Conservation (phyloP, 2,888 invertebrate species). For the Dynastes tityus region DNA sequence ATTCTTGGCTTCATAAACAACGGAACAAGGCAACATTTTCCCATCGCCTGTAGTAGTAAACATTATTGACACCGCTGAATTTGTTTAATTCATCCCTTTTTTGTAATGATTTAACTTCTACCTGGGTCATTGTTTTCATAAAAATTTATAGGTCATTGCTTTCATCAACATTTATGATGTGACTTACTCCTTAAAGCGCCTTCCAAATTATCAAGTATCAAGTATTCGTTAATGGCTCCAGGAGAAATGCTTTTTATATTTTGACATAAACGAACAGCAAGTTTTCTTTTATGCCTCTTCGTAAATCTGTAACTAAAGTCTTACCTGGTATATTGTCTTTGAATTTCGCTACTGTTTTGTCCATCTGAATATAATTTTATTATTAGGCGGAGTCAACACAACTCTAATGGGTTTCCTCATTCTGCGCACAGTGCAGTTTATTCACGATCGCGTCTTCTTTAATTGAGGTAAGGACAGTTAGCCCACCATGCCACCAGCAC, state of each 20-base stretch:
- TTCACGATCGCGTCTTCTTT: no score
- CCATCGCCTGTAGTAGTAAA: not conserved
- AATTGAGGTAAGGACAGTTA: no score
- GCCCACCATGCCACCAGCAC: no score
- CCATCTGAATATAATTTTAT: not conserved
- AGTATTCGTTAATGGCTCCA: not conserved
- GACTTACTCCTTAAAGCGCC: not conserved
- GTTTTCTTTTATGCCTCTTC: slow-evolving; percentile 1
- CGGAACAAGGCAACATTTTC: slow-evolving; percentile 2
- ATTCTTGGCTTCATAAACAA: slow-evolving; percentile 13
- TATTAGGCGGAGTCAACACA: no score
- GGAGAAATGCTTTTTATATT: slow-evolving; percentile 9
- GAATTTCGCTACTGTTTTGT: not conserved
- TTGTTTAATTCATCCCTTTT: slow-evolving; percentile 5
- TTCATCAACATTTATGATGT: slow-evolving; percentile 10
- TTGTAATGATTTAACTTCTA: not conserved
- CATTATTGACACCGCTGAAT: not conserved
- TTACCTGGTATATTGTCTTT: not conserved
- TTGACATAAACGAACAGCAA: slow-evolving; percentile 2
- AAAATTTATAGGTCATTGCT: not conserved
- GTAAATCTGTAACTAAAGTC: not conserved
- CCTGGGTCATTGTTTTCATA: not conserved
- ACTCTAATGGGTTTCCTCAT: no score
- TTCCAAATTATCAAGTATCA: not conserved
- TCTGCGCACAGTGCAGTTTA: no score